A percentile compares a stretch with the other conserved stretches of the same genome.
phyloP scores from a whole-genome alignment of 2,113 vertebrate species.

The Himantopus leucocephalus region DNA sequence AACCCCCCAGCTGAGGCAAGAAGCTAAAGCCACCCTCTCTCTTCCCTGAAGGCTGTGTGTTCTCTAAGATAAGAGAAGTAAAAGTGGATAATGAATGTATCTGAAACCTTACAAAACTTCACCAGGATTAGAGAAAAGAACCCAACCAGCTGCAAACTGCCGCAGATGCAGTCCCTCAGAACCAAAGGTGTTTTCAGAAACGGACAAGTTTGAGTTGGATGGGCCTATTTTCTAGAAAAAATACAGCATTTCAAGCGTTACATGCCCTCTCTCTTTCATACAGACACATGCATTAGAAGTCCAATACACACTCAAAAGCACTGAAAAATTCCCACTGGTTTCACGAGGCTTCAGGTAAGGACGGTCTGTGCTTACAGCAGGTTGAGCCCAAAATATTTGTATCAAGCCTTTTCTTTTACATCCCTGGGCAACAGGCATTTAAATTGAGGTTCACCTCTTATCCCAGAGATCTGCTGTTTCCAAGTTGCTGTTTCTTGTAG shows the following conservation, averaged over 20 bases:
- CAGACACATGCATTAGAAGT: background rate
- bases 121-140: background rate
- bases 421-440: background rate
- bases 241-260: background rate
- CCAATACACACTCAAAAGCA: background rate
- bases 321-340: background rate
- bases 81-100: background rate
- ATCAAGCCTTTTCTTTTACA: background rate
- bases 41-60: background rate
- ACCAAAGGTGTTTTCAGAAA: background rate
- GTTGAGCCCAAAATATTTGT: background rate
- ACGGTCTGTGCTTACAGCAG: background rate
- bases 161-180: background rate
- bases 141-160: background rate
- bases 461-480: background rate
- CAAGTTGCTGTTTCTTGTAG: background rate
- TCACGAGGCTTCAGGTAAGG: background rate
- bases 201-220: background rate
- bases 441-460: background rate
- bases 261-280: background rate
- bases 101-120: background rate
- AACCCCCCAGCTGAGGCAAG: background rate
- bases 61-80: background rate
- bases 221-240: background rate
- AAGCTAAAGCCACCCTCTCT: background rate